Percentiles rank a stretch among this genome's conserved stretches.
phyloP scores from a whole-genome alignment of 2,113 vertebrate genomes.

The Chaetura pelagica region DNA sequence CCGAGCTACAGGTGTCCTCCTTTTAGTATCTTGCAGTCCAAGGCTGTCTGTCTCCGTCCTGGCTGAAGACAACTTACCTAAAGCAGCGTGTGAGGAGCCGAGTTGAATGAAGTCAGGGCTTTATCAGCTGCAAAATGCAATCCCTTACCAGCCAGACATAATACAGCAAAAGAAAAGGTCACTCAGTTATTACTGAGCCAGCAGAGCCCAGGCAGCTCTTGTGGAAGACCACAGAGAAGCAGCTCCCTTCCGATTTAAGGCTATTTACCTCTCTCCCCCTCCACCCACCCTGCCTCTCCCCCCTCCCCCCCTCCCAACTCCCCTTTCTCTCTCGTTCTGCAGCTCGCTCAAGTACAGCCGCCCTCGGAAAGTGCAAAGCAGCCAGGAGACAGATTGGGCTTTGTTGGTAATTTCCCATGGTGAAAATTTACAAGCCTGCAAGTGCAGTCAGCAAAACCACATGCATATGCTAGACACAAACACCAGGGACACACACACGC shows the following conservation, averaged over 20 bases:
- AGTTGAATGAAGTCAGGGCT: conserved; percentile 80
- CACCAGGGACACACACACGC: conserved; percentile 61
- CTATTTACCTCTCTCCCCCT: conserved; percentile 77
- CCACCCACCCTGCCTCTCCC: conserved; percentile 23
- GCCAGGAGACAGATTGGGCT: conserved; percentile 79
- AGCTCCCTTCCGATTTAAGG: conserved; percentile 80
- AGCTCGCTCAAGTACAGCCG: conserved; percentile 78
- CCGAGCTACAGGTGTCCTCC: conserved; percentile 90
- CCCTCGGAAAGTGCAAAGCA: conserved; percentile 80
- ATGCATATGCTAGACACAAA: conserved; percentile 72
- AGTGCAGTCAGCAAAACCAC: conserved; percentile 75
- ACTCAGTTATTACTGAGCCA: conserved; percentile 84
- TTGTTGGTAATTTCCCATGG: conserved; percentile 84
- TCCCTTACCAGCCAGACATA: conserved; percentile 86
- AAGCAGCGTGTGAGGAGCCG: conserved; percentile 79
- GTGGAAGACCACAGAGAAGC: conserved; percentile 76
- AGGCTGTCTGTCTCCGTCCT: conserved; percentile 71
- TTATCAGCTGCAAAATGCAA: conserved; percentile 84
- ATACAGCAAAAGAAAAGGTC: conserved; percentile 86
- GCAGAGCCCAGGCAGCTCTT: conserved; percentile 74
- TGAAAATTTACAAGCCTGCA: conserved; percentile 79
- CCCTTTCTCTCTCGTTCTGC: conserved; percentile 55
- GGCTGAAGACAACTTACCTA: conserved; percentile 82
- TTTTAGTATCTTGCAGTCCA: conserved; percentile 74
- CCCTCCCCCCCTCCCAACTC: conserved; percentile 8